Conservation (phyloP, 1,140 invertebrate genomes). For the Drosophila subpulchrella region DNA sequence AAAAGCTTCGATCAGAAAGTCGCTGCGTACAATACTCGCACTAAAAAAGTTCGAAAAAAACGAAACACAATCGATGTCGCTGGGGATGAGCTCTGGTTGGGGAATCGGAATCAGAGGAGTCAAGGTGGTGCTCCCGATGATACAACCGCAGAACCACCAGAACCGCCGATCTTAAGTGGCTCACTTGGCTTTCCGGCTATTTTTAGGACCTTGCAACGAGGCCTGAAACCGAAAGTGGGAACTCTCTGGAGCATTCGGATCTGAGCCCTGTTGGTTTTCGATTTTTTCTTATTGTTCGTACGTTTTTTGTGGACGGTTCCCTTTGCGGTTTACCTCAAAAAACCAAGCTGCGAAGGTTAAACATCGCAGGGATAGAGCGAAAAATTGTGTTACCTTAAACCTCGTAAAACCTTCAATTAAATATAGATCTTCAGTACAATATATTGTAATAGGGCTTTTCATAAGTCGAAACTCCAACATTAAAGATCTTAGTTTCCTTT, state of each 20-base stretch:
- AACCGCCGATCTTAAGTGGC: constrained; percentile 53
- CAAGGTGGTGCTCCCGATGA: too few species aligned
- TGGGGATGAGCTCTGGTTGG: constrained; percentile 43
- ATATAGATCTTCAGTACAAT: too few species aligned
- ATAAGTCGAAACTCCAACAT: too few species aligned
- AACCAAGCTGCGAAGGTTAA: constrained; percentile 6
- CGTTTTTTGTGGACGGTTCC: constrained; percentile 16
- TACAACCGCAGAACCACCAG: too few species aligned
- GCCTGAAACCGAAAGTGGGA: constrained; percentile 75
- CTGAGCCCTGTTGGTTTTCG: constrained; percentile 17
- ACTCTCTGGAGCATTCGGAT: constrained; percentile 66
- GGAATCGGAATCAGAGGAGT: constrained; percentile 5
- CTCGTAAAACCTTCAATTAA: constrained; percentile 2
- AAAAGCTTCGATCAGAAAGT: constrained; percentile 57
- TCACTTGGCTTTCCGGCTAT: constrained; percentile 51
- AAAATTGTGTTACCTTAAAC: background rate
- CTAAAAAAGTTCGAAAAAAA: constrained; percentile 4
- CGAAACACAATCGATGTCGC: constrained; percentile 35
- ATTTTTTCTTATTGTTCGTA: constrained; percentile 17
- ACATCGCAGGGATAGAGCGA: background rate
- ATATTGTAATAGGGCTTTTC: too few species aligned
- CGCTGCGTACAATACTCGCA: constrained; percentile 6
- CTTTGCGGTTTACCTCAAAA: constrained; percentile 33
- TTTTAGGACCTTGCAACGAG: constrained; percentile 64
- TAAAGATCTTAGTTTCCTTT: too few species aligned